Evolutionary conservation across 2,797 vertebrate species (phyloP).

Genomic region (Gobio occitaniae): DNA sequence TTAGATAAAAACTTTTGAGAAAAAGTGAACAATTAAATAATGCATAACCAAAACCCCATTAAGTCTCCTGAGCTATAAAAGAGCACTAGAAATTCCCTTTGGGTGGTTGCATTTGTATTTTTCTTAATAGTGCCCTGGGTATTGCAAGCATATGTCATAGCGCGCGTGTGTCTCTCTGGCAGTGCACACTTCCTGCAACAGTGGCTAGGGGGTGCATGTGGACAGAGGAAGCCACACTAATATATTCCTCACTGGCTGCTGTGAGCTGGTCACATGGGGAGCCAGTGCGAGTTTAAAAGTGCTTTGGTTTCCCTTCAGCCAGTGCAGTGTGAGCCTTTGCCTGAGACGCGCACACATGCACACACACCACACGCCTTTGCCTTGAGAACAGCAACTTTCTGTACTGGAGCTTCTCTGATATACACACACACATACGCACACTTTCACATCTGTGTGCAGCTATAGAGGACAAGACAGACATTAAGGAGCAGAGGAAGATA

Average conservation of each 20-base stretch:
- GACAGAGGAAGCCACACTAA: constrained; percentile 70
- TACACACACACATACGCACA: constrained; percentile 11
- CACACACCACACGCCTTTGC: constrained; percentile 47
- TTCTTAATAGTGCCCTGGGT: constrained; percentile 20
- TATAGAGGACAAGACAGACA: constrained; percentile 53
- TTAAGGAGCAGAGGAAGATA: constrained; percentile 51
- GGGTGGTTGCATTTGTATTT: constrained; percentile 18
- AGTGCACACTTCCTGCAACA: constrained; percentile 60
- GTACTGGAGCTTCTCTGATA: constrained; percentile 51
- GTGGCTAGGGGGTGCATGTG: constrained; percentile 70
- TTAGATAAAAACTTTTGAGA: not conserved
- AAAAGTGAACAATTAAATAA: not conserved
- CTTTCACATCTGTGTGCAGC: constrained; percentile 49
- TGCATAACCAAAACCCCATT: not conserved
- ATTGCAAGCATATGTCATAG: constrained; percentile 33
- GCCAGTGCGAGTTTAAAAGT: constrained; percentile 78
- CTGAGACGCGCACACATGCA: constrained; percentile 55
- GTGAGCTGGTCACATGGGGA: constrained; percentile 90
- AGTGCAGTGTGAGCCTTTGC: constrained; percentile 74
- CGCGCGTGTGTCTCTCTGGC: constrained; percentile 25
- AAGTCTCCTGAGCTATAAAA: not conserved
- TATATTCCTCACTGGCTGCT: constrained; percentile 81
- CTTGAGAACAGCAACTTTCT: constrained; percentile 59
- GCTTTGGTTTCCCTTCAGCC: constrained; percentile 73
- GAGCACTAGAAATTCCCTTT: not conserved